Conservation (phyloP, 2,113 vertebrate species). For the Chionodraco myersi region DNA sequence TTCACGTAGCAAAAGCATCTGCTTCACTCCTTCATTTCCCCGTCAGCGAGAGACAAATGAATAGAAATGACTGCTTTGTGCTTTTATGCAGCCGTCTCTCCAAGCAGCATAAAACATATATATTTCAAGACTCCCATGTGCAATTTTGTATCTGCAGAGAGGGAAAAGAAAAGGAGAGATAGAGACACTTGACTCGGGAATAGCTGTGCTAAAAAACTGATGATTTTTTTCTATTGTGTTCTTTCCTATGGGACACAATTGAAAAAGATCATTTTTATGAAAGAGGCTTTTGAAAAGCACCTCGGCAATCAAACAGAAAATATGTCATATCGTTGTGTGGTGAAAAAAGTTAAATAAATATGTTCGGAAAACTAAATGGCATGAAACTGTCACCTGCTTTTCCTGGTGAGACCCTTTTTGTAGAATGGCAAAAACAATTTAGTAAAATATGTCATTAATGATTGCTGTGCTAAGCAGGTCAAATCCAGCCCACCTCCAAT, state of each 20-base stretch:
- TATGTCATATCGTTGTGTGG: conserved; percentile 50
- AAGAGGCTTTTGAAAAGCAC: conserved; percentile 72
- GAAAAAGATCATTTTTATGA: conserved; percentile 76
- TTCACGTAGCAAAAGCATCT: conserved; percentile 81
- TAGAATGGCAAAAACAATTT: background rate
- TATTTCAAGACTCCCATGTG: conserved; percentile 68
- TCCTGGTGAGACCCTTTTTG: conserved; percentile 5
- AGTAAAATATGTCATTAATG: conserved; percentile 18
- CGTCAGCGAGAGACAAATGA: conserved; percentile 82
- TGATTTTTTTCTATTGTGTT: conserved; percentile 54
- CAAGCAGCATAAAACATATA: conserved; percentile 74
- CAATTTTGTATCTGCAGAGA: conserved; percentile 66
- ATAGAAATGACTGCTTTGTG: conserved; percentile 82
- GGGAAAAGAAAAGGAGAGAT: conserved; percentile 47
- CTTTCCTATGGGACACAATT: conserved; percentile 77
- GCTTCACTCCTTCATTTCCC: conserved; percentile 75
- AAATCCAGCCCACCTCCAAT: conserved; percentile 21
- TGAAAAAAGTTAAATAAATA: conserved; percentile 55
- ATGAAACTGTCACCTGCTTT: conserved; percentile 19
- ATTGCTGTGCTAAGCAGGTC: conserved; percentile 24
- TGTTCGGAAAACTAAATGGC: conserved; percentile 12
- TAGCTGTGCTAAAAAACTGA: conserved; percentile 59
- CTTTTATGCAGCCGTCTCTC: conserved; percentile 73
- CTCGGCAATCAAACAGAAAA: conserved; percentile 73
- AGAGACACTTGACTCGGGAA: conserved; percentile 65